Percentiles rank a stretch among this genome's conserved stretches.
Conservation (phyloP, 1,140 invertebrate species). For the Neodiprion pinetum region DNA sequence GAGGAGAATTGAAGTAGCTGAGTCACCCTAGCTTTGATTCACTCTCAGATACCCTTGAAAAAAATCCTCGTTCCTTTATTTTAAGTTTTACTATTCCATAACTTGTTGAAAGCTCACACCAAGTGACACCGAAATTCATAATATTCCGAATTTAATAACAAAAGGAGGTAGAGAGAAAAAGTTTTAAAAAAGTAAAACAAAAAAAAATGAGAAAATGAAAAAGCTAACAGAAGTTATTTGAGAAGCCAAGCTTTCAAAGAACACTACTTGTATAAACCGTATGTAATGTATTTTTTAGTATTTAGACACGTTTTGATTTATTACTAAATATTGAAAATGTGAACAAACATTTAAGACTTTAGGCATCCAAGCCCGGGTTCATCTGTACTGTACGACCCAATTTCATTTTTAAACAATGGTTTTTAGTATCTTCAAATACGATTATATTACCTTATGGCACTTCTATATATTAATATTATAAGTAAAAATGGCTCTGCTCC, state of each 20-base stretch:
- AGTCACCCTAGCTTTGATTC: constrained; percentile 1
- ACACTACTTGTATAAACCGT: constrained; percentile 2
- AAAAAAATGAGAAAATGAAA: constrained; percentile 15
- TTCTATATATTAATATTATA: constrained; percentile 2
- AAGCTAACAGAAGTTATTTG: constrained; percentile 13
- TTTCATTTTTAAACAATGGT: background rate
- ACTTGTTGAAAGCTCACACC: constrained; percentile 12
- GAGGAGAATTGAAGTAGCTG: constrained; percentile 42
- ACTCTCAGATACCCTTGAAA: background rate
- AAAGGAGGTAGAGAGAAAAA: constrained; percentile 30
- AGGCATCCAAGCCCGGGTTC: background rate
- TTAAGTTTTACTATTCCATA: background rate
- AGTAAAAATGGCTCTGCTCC: background rate
- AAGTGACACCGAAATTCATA: constrained; percentile 14
- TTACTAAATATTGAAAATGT: background rate
- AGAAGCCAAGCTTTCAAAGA: constrained; percentile 2
- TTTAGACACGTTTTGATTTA: constrained; percentile 5
- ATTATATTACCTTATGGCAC: constrained; percentile 5
- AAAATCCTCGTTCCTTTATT: constrained; percentile 10
- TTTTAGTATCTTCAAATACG: background rate
- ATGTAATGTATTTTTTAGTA: constrained; percentile 5
- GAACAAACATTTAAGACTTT: constrained; percentile 1
- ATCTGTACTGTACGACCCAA: background rate
- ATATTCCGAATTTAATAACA: constrained; percentile 6
- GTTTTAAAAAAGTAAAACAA: constrained; percentile 20